Evolutionary conservation across 1,140 invertebrate species (phyloP).

Genomic region (Paraescarpia echinospica): DNA sequence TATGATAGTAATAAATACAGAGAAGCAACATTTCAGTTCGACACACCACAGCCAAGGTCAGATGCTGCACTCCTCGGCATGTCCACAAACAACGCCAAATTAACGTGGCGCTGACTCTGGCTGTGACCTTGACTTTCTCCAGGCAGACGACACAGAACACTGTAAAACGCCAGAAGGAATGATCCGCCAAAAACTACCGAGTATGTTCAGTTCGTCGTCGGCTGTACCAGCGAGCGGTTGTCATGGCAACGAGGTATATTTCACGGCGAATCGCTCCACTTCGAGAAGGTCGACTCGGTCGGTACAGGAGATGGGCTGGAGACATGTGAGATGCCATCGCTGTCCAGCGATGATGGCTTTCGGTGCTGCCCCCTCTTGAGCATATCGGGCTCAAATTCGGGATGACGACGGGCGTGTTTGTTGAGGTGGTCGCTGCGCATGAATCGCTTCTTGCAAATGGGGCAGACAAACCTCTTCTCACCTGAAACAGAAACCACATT

Average conservation of each 20-base stretch:
- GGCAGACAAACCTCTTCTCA: constrained; percentile 91
- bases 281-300: constrained; percentile 8
- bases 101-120: neutral
- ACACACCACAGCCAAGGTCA: neutral
- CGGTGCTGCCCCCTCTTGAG: neutral
- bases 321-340: neutral
- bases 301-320: constrained; percentile 14
- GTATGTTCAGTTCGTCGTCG: neutral
- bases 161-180: neutral
- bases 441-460: constrained; percentile 83
- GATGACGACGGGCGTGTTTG: constrained; percentile 44
- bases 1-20: neutral
- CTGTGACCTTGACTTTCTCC: neutral
- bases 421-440: constrained; percentile 73
- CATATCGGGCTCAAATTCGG: constrained; percentile 20
- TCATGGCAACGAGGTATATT: neutral
- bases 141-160: neutral
- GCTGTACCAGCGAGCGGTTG: neutral
- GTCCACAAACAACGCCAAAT: neutral
- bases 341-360: neutral
- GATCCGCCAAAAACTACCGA: neutral
- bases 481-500: constrained; percentile 64
- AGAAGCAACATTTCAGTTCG: neutral
- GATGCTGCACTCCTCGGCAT: neutral
- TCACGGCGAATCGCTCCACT: neutral